Conservation (phyloP, 1,140 invertebrate genomes). For the Sipha flava region DNA sequence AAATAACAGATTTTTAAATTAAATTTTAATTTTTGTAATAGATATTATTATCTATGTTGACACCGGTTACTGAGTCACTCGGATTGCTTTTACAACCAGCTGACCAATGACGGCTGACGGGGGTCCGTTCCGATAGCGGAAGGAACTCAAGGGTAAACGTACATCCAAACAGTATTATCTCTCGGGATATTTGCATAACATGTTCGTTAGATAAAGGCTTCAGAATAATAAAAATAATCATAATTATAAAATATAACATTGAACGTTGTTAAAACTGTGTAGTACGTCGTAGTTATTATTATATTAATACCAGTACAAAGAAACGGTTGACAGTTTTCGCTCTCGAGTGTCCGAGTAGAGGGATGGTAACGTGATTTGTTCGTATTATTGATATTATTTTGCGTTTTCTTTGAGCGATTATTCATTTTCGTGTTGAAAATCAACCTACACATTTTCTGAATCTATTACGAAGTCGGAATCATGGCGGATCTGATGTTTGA, state of each 20-base stretch:
- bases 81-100: too few relatives aligned
- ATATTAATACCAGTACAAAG: not conserved
- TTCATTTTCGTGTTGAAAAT: not conserved
- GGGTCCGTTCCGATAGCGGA: too few relatives aligned
- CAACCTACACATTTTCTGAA: too few relatives aligned
- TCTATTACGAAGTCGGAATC: slow-evolving; percentile 40
- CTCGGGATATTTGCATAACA: not conserved
- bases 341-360: not conserved
- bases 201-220: not conserved
- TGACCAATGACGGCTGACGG: too few relatives aligned
- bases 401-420: not conserved
- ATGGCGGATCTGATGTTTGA: slow-evolving; percentile 97
- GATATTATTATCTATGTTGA: too few relatives aligned
- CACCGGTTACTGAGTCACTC: too few relatives aligned
- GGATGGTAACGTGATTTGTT: not conserved
- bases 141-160: too few relatives aligned
- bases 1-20: too few relatives aligned
- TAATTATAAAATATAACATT: too few relatives aligned
- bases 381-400: not conserved
- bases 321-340: not conserved
- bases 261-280: not conserved
- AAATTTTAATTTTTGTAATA: too few relatives aligned
- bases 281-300: not conserved
- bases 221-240: not conserved
- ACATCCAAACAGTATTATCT: not conserved